Percentiles rank a stretch among this genome's conserved stretches.
Conservation (phyloP, 2,113 vertebrate genomes). For the Apteryx owenii region DNA sequence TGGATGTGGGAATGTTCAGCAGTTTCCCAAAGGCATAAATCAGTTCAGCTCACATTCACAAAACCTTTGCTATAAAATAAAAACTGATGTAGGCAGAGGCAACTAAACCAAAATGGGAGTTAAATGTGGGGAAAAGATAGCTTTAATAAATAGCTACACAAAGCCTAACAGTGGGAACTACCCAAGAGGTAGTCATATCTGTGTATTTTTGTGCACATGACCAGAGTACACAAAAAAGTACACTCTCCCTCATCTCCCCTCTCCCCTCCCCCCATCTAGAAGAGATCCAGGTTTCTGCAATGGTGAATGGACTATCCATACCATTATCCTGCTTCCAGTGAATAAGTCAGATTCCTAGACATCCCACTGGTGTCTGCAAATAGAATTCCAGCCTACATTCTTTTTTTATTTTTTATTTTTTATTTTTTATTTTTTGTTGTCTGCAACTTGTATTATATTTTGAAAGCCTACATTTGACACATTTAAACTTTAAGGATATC, state of each 20-base stretch:
- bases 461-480: not conserved
- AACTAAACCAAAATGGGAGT: not conserved
- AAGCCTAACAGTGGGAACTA: not conserved
- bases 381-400: not conserved
- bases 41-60: not conserved
- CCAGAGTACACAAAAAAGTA: not conserved
- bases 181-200: accelerated
- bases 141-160: not conserved
- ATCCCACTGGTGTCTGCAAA: not conserved
- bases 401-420: not conserved
- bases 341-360: not conserved
- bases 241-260: accelerated
- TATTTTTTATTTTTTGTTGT: not conserved
- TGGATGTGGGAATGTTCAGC: not conserved
- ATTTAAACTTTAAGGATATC: not conserved
- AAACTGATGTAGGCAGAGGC: not conserved
- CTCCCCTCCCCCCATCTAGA: accelerated
- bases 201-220: not conserved
- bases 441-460: not conserved
- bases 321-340: not conserved
- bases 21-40: not conserved
- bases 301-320: accelerated
- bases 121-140: not conserved
- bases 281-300: not conserved
- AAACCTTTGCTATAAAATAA: not conserved